Evolutionary conservation across 2,797 vertebrate genomes (phyloP).

Genomic region (Esox masquinongy): DNA sequence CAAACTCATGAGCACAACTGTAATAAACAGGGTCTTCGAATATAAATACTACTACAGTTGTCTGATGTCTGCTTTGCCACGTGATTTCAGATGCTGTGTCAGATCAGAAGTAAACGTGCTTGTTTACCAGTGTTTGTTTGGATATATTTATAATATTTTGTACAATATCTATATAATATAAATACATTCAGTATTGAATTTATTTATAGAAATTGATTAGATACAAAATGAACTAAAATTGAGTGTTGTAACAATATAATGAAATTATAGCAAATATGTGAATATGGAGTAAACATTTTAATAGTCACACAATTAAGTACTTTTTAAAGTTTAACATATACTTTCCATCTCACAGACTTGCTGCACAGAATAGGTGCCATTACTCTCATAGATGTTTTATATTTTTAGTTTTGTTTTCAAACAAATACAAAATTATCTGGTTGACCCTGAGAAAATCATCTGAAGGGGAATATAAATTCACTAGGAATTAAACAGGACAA

Average conservation of each 20-base stretch:
- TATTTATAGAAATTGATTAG: not conserved
- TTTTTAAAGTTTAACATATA: slow-evolving; percentile 8
- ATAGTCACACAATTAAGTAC: not conserved
- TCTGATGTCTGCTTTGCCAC: not conserved
- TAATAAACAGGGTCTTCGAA: not conserved
- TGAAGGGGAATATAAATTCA: no score
- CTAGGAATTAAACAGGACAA: no score
- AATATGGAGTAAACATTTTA: not conserved
- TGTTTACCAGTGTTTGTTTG: not conserved
- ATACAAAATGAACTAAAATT: not conserved
- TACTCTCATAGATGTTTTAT: no score
- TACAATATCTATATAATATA: no score
- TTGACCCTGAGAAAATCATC: no score
- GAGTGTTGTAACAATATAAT: not conserved
- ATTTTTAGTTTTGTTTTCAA: no score
- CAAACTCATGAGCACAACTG: not conserved
- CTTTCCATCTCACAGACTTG: not conserved
- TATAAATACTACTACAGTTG: not conserved
- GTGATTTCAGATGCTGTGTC: not conserved
- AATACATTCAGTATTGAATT: no score
- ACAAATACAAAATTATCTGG: no score
- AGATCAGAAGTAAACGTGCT: not conserved
- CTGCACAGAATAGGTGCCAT: not conserved
- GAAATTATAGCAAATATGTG: not conserved
- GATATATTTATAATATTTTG: no score